phyloP scores from a whole-genome alignment of 2,888 invertebrate species.

The Lottia scabra region DNA sequence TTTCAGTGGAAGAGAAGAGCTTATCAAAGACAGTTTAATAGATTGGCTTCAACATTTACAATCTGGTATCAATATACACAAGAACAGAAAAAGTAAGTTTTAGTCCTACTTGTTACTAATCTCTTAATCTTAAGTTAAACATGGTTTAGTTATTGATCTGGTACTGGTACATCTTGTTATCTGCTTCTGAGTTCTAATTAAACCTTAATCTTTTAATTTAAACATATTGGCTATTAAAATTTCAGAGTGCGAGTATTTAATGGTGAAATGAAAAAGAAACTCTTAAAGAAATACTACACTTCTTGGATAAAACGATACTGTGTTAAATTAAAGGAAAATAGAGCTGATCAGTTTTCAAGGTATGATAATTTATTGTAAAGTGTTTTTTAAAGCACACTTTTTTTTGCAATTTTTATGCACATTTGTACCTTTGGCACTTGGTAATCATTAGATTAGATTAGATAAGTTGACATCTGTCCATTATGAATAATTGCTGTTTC shows the following conservation, averaged over 20 bases:
- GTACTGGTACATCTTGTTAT: no score
- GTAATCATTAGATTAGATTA: background rate
- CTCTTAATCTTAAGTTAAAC: no score
- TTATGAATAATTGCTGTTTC: background rate
- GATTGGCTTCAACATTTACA: conserved; percentile 37
- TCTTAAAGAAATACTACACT: conserved; percentile 34
- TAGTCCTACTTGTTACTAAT: no score
- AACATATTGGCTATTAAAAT: background rate
- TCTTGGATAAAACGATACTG: conserved; percentile 42
- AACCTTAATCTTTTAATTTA: conserved; percentile 6
- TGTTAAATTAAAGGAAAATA: conserved; percentile 45
- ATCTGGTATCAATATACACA: conserved; percentile 47
- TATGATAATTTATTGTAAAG: conserved; percentile 21
- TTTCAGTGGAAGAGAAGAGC: conserved; percentile 42
- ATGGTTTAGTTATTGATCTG: no score
- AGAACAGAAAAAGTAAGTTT: conserved; percentile 50
- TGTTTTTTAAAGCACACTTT: no score
- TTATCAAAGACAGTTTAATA: conserved; percentile 33
- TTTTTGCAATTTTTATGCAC: background rate
- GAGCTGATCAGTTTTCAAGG: conserved; percentile 50
- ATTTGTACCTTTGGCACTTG: background rate
- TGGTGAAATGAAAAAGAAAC: conserved; percentile 37
- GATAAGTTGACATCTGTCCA: background rate
- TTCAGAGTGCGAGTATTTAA: conserved; percentile 46
- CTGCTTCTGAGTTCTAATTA: background rate